phyloP scores from a whole-genome alignment of 2,113 vertebrate genomes.

The Nansenia antarctica region DNA sequence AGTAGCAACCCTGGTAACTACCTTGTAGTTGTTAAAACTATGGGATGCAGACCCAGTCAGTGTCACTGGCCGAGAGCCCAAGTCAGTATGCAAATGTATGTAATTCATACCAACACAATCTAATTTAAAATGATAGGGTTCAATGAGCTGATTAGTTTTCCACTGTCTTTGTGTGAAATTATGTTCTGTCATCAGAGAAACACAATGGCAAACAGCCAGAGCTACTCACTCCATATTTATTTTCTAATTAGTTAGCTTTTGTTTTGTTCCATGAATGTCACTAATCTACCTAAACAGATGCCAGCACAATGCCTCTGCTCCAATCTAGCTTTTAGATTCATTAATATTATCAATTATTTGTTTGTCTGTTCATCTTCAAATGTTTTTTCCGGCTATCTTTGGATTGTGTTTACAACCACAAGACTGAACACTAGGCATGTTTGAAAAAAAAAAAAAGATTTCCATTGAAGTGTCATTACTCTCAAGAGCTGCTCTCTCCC shows the following conservation, averaged over 20 bases:
- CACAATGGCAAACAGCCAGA: background rate
- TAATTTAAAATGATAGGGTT: background rate
- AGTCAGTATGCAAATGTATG: background rate
- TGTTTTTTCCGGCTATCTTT: background rate
- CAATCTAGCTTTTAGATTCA: background rate
- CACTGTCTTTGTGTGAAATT: background rate
- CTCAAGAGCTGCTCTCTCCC: background rate
- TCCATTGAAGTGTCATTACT: background rate
- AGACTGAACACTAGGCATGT: background rate
- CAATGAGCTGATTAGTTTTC: background rate
- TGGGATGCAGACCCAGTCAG: background rate
- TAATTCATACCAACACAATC: background rate
- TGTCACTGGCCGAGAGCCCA: background rate
- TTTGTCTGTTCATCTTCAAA: conserved; percentile 1
- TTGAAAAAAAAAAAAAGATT: background rate
- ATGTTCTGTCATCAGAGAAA: background rate
- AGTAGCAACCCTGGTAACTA: background rate
- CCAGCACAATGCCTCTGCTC: background rate
- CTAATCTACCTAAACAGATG: conserved; percentile 4
- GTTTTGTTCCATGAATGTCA: background rate
- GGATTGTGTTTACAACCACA: background rate
- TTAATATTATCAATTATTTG: background rate
- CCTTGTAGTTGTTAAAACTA: background rate
- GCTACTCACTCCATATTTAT: background rate
- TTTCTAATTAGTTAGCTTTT: conserved; percentile 8